phyloP scores from a whole-genome alignment of 2,797 vertebrate species.

The Dermochelys coriacea region DNA sequence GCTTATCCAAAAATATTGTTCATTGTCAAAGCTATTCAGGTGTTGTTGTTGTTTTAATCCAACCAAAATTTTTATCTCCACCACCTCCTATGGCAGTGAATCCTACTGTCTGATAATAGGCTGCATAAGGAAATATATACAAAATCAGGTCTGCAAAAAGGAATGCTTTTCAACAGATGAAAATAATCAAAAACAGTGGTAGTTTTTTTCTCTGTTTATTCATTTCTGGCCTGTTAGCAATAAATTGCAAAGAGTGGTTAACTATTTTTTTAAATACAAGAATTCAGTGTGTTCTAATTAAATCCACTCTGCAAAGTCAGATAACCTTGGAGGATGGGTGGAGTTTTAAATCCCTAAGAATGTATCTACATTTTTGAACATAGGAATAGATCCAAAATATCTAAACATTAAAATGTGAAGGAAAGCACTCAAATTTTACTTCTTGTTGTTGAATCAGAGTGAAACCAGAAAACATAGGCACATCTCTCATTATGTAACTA shows the following conservation, averaged over 20 bases:
- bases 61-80: background rate
- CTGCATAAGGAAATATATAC: background rate
- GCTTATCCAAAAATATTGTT: background rate
- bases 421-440: background rate
- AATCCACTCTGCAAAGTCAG: background rate
- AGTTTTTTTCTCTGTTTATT: slow-evolving; percentile 23
- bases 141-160: slow-evolving; percentile 22
- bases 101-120: background rate
- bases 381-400: background rate
- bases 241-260: background rate
- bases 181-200: background rate
- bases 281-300: slow-evolving; percentile 6
- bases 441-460: background rate
- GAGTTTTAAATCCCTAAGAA: background rate
- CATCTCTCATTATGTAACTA: background rate
- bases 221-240: background rate
- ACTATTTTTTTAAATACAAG: background rate
- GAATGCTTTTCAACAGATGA: slow-evolving; percentile 26
- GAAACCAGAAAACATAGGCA: background rate
- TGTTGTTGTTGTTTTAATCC: background rate
- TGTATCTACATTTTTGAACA: background rate
- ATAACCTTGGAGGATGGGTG: background rate
- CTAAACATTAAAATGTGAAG: background rate
- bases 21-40: background rate
- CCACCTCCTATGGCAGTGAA: background rate